Base-by-base conservation (phyloP, 1,140 invertebrate species). In the Reticulitermes speratus region DNA sequence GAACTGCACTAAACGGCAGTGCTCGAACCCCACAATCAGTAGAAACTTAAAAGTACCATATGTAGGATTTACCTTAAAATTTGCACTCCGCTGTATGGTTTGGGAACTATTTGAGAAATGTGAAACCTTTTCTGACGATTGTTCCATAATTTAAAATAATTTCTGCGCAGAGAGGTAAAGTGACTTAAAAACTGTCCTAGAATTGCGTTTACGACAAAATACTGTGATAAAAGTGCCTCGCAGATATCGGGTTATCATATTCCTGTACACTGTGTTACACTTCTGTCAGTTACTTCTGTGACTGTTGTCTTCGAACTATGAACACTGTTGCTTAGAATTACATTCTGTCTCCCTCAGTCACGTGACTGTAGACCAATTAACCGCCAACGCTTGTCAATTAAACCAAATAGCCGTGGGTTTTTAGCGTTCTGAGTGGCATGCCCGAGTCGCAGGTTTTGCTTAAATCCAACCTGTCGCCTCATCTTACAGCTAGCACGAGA, bases 371-470 rank as follows among this genome's bases (percentile, higher is more conserved):
- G 25, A 30, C 25, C 65, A 75, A 75, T 75, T 75, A 75, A 75
- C 65, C 65, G 65, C 65, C 65, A 75, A 75, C 65, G 65, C 65
- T 75, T 25, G 65, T 75, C 25, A 75, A 75, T 75, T 75, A 75
- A 75, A 30, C 25, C 65, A 75, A 75, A 7, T 75, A 75, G n/a
- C 65, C 65, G 65, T 75, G 65, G 65, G 65, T 75, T 75, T 30
- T 75, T 75, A 75, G 14, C 65, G 25, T n/a, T 30, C 65, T 75
- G 65, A 75, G n/a, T 75, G 65, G n/a, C 8, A 30, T 30, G 65
- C 25, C 65, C 7, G 65, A 30, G 65, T 75, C 65, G n/a, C 65
- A 30, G 25, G 65, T 75, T 75, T 30, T 75, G 65, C 65, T n/a
- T 75, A 75, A 23, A 75, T 25, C 25, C 52, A 30, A 75, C n/a